phyloP scores from a whole-genome alignment of 2,797 vertebrate genomes.

The Ctenopoma kingsleyae region DNA sequence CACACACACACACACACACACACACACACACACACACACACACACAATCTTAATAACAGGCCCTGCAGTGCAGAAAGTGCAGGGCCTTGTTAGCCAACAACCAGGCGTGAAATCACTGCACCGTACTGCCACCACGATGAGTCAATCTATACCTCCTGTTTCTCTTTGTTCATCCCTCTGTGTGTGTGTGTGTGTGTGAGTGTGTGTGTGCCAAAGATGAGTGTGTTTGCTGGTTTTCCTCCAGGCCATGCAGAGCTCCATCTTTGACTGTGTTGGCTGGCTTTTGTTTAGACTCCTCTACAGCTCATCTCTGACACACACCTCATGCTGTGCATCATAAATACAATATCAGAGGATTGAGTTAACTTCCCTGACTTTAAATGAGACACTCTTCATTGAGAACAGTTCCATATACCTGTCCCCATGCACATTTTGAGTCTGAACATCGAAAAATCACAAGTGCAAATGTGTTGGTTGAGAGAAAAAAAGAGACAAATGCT shows the following conservation, averaged over 20 bases:
- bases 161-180: constrained; percentile 62
- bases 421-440: constrained; percentile 19
- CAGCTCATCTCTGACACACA: constrained; percentile 63
- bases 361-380: constrained; percentile 66
- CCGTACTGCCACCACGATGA: constrained; percentile 80
- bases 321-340: constrained; percentile 72
- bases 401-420: constrained; percentile 42
- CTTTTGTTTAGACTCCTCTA: constrained; percentile 72
- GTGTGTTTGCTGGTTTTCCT: constrained; percentile 69
- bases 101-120: constrained; percentile 88
- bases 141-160: constrained; percentile 85
- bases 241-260: constrained; percentile 67
- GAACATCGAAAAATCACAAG: neutral
- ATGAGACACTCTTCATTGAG: constrained; percentile 48
- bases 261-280: constrained; percentile 66
- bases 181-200: constrained; percentile 47
- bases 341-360: constrained; percentile 68
- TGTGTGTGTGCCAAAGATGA: constrained; percentile 46
- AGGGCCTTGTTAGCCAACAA: constrained; percentile 89
- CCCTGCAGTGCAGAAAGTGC: constrained; percentile 86
- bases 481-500: too few species aligned
- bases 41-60: constrained; percentile 67
- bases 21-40: constrained; percentile 43
- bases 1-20: constrained; percentile 23
- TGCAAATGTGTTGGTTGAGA: neutral